Base-by-base conservation (phyloP, 2,113 vertebrate genomes). In the Oceanodroma tethys region DNA sequence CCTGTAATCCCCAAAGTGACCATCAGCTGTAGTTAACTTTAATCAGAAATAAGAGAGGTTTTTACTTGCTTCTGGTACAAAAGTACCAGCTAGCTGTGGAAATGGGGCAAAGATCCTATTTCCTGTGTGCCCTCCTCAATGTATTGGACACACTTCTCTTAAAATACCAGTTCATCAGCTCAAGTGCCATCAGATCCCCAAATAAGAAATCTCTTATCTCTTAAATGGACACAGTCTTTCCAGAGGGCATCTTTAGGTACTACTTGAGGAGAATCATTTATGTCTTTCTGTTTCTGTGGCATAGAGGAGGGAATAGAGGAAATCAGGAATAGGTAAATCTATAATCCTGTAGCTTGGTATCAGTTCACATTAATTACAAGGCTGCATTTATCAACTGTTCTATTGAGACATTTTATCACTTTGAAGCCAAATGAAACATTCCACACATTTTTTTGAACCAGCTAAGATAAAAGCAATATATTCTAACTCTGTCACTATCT, bases 351-450 rank as follows among this genome's bases (percentile, higher is more conserved):
- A 87, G 2, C 32, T 80, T 65, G 50, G 8, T 93, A 76, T 93
- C 74, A 52, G 73, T 67, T 92, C 79, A 68, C 27, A 88, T 80
- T 93, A 96, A 95, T 97, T 92, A 93, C 67, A 86, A 89, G n/a
- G 7, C 42, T 73, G n/a, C 81, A 38, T 93, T 94, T 95, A 58
- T 93, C 72, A 93, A 45, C 30, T n/a, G 14, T 92, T 93, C 62
- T 90, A 32, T 56, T 86, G 87, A 90, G 85, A 81, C 19, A 13
- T 93, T 88, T 95, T 92, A 93, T 96, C 73, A 85, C 58, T 94
- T 95, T 88, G 62, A 93, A 94, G 42, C 27, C 58, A 90, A 95
- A 88, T 90, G 53, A 94, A 94, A 70, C 8, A 68, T 88, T 95
- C 60, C 21, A 38, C 25, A 50, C 9, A 4, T 65, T 67, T 86